These are phyloP conservation scores for Entelurus aequoreus DNA, from an alignment of 2,113 vertebrate species.

Conservation along the genomic window DNA sequence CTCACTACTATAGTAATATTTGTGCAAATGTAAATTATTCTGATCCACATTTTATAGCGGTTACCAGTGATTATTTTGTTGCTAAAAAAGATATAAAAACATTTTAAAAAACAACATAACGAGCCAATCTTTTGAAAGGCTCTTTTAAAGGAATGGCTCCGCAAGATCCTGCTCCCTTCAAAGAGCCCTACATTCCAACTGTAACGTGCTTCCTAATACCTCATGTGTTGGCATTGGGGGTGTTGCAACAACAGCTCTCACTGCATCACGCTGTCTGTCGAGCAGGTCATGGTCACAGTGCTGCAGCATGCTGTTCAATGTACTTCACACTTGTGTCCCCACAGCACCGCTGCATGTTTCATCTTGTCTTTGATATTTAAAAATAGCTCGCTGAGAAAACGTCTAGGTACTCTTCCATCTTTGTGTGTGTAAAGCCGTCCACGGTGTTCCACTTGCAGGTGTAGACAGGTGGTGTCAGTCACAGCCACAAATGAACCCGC, in stretches of 20 bases:
- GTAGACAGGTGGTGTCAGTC: conserved; percentile 64
- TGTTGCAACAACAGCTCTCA: conserved; percentile 34
- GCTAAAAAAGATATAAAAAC: too few relatives aligned
- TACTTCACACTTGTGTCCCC: too few relatives aligned
- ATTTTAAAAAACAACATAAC: too few relatives aligned
- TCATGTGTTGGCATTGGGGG: conserved; percentile 33
- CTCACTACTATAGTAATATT: too few relatives aligned
- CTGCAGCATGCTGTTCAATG: conserved; percentile 12
- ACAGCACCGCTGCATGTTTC: neutral
- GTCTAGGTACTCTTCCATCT: conserved; percentile 34
- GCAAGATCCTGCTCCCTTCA: too few relatives aligned
- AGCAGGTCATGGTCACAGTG: conserved; percentile 18
- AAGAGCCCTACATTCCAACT: too few relatives aligned
- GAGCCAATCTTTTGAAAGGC: too few relatives aligned
- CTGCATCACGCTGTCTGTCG: conserved; percentile 30
- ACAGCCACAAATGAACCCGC: conserved; percentile 54
- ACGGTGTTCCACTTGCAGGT: conserved; percentile 65
- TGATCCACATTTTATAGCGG: too few relatives aligned
- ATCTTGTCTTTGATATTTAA: neutral
- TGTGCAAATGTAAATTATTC: too few relatives aligned
- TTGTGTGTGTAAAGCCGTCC: conserved; percentile 60
- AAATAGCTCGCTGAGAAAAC: conserved; percentile 41
- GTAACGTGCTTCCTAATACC: conserved; percentile 40
- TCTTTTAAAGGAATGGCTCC: too few relatives aligned
- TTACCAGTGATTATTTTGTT: too few relatives aligned